Base-by-base conservation (phyloP, 2,113 vertebrate genomes). In the Ictidomys tridecemlineatus region DNA sequence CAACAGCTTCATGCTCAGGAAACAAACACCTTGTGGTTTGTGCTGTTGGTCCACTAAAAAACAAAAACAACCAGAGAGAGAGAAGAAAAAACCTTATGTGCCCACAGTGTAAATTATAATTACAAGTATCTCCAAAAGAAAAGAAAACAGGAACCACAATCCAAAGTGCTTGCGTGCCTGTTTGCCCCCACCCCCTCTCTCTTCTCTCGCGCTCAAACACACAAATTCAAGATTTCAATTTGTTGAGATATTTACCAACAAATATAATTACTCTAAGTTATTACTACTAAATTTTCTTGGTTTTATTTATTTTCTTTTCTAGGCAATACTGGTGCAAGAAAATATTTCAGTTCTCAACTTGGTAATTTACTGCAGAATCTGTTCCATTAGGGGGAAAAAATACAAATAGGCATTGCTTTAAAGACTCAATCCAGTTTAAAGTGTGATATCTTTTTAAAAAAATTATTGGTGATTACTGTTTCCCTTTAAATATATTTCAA, bases 401-500 rank as follows among this genome's bases (percentile, higher is more conserved):
- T 78, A 85, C 6, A 42, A 85, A 87, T 80, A 95, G 85, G 69
- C 86, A 93, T 9, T 69, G 87, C 30, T 74, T 93, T 93, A 92
- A 92, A 42, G 94, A 92, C 97, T 96, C 69, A 1, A 80, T 17
- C 95, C 97, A 89, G 84, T 93, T 89, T 53, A 30, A 94, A 97
- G 97, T 80, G 1, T 86, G 1, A 94, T 63, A 83, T 72, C 87
- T 39, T 14, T 32, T 88, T 95, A 94, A 97, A 97, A 91, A 10
- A 12, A 76, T 3, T 51, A 51, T 51, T 51, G 12, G 58, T 65
- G 83, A 69, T 12, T 69, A 97, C 96, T 97, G 95, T 97, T 98
- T 98, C 98, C 98, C 98, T 98, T 98, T 98, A 76, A 96, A 98
- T 96, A 97, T 69, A 96, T 94, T 98, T 97, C 93, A 98, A 98